These are phyloP conservation scores for Lagocephalus sceleratus DNA, from an alignment of 2,797 vertebrate genomes.

Conservation along the genomic window DNA sequence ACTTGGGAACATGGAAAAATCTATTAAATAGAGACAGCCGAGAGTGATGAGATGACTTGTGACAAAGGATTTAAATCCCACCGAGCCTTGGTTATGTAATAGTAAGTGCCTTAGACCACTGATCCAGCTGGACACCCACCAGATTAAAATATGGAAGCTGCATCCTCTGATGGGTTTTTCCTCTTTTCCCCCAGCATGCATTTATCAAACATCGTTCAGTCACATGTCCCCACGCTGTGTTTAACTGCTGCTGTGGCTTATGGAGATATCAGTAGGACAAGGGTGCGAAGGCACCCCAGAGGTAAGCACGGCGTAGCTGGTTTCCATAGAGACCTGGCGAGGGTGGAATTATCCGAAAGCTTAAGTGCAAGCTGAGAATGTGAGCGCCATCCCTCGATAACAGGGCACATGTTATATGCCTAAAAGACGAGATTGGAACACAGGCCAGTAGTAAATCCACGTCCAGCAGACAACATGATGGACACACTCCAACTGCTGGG, in stretches of 20 bases:
- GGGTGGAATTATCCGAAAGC: no score
- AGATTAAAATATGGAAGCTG: conserved; percentile 47
- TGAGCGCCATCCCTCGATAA: conserved; percentile 38
- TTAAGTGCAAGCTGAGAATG: conserved; percentile 49
- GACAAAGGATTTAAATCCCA: conserved; percentile 40
- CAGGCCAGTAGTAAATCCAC: conserved; percentile 37
- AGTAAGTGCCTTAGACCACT: conserved; percentile 38
- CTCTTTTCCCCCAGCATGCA: not conserved
- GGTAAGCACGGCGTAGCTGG: not conserved
- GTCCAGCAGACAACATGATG: conserved; percentile 36
- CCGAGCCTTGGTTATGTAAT: conserved; percentile 53
- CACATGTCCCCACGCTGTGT: conserved; percentile 2
- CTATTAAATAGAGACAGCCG: conserved; percentile 17
- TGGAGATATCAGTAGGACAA: not conserved
- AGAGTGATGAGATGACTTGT: conserved; percentile 26
- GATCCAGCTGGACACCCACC: conserved; percentile 44
- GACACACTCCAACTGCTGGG: conserved; percentile 46
- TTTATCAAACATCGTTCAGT: conserved; percentile 9
- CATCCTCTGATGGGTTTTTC: conserved; percentile 25
- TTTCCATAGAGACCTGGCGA: not conserved
- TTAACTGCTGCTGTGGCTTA: not conserved
- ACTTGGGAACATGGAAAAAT: not conserved
- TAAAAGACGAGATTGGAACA: conserved; percentile 35
- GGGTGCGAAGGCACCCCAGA: not conserved
- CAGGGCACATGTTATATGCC: conserved; percentile 47